Evolutionary conservation across 1,140 invertebrate species (phyloP).

Genomic region (Triops longicaudatus): DNA sequence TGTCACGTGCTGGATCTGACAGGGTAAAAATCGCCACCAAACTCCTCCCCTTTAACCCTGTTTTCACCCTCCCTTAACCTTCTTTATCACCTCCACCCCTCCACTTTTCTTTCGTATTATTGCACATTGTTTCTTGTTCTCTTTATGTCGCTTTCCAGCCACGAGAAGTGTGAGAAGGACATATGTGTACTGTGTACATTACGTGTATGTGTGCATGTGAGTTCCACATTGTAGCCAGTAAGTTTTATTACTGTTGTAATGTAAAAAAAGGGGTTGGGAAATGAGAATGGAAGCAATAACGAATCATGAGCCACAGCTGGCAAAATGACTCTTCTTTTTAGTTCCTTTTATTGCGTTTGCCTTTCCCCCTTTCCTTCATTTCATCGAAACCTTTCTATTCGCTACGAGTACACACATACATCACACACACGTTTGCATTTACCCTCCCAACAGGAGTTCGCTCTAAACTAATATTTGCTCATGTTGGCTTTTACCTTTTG

Average conservation of each 20-base stretch:
- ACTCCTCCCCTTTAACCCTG: background rate
- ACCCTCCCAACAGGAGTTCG: background rate
- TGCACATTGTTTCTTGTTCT: background rate
- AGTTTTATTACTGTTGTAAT: slow-evolving; percentile 11
- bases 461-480: slow-evolving; percentile 2
- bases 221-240: background rate
- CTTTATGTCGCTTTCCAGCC: background rate
- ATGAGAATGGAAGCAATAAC: background rate
- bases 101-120: background rate
- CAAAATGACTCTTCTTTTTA: background rate
- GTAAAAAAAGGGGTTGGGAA: background rate
- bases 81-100: background rate
- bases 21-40: background rate
- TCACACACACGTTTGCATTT: background rate
- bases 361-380: background rate
- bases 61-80: background rate
- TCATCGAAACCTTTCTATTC: background rate
- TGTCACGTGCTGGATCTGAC: background rate
- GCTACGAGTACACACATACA: background rate
- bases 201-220: background rate
- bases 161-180: background rate
- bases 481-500: too few species aligned
- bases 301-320: slow-evolving; percentile 1
- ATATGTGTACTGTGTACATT: background rate
- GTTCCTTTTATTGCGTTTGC: background rate